Conservation (phyloP, 2,888 invertebrate species). For the Hirudinaria manillensis region DNA sequence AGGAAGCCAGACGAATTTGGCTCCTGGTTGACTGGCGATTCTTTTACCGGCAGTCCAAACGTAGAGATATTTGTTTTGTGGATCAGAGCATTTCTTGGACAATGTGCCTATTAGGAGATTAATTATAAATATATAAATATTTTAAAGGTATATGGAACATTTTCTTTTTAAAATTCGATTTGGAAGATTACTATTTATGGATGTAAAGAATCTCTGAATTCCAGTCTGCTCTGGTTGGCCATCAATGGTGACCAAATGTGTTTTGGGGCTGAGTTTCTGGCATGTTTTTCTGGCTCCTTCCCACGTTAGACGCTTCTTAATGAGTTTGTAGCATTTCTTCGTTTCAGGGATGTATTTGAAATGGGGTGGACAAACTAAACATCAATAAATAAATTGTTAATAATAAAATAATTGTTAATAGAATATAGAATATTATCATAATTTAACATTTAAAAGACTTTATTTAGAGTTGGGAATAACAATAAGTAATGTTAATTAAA, state of each 20-base stretch:
- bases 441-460: too few species aligned
- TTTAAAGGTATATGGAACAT: background rate
- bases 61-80: background rate
- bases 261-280: conserved; percentile 5
- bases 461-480: too few species aligned
- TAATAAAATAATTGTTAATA: too few species aligned
- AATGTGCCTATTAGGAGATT: conserved; percentile 6
- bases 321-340: conserved; percentile 28
- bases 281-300: conserved; percentile 20
- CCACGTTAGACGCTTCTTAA: conserved; percentile 24
- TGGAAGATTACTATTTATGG: conserved; percentile 11
- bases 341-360: conserved; percentile 22
- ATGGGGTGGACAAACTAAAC: conserved; percentile 22
- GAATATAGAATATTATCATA: too few species aligned
- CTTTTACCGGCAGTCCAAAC: conserved; percentile 25
- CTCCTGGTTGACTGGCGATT: background rate
- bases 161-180: too few species aligned
- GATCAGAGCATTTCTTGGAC: conserved; percentile 17
- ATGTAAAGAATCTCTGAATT: conserved; percentile 22
- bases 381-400: background rate
- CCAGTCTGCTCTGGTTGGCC: conserved; percentile 12
- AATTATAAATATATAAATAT: background rate
- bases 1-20: conserved; percentile 26
- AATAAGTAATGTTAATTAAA: too few species aligned
- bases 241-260: conserved; percentile 21